Percentiles rank a stretch among this genome's conserved stretches.
Conservation (phyloP, 2,797 vertebrate species). For the Zalophus californianus region DNA sequence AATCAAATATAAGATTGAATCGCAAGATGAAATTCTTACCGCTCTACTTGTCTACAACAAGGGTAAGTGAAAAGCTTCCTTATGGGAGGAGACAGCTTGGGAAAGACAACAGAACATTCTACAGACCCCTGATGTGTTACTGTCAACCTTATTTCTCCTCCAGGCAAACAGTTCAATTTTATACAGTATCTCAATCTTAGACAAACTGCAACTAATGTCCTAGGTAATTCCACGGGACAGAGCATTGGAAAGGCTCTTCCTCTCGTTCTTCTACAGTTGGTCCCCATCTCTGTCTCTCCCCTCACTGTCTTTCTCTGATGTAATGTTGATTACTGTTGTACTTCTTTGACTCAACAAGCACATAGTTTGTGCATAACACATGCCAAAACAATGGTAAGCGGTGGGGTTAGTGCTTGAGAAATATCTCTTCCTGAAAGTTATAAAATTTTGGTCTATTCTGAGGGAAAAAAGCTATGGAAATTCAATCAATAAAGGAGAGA, state of each 20-base stretch:
- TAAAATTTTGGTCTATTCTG: slow-evolving; percentile 63
- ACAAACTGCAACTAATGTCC: background rate
- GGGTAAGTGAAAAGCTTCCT: background rate
- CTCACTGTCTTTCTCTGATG: background rate
- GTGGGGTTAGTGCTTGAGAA: slow-evolving; percentile 13
- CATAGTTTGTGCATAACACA: background rate
- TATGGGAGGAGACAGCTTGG: background rate
- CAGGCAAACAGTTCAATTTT: background rate
- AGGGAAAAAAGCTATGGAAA: slow-evolving; percentile 43
- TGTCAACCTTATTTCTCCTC: background rate
- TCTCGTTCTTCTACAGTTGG: background rate
- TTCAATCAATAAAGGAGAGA: slow-evolving; percentile 57
- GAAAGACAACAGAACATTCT: background rate
- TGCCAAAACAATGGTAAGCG: background rate
- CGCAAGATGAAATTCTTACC: background rate
- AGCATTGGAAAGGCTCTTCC: background rate
- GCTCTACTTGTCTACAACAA: background rate
- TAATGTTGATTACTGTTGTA: background rate
- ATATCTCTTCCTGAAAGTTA: slow-evolving; percentile 49
- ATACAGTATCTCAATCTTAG: background rate
- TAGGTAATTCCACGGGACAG: background rate
- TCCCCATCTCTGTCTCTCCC: background rate
- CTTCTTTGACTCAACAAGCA: slow-evolving; percentile 17
- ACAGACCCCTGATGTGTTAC: background rate
- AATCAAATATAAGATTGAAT: slow-evolving; percentile 8